phyloP scores from a whole-genome alignment of 2,888 invertebrate genomes.

The Carterocephalus palaemon region DNA sequence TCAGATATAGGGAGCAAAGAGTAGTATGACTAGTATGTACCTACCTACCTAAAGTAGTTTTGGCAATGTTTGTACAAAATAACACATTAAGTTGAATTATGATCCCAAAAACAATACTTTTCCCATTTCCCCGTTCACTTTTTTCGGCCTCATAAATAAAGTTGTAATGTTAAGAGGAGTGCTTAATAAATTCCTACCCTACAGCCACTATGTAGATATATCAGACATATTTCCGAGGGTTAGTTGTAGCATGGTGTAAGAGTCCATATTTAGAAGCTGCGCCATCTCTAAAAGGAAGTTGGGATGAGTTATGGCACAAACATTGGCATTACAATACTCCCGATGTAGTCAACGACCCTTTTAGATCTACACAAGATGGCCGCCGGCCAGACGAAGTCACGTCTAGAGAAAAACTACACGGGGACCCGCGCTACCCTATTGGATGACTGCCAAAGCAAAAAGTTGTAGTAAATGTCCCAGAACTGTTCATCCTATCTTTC shows the following conservation, averaged over 20 bases:
- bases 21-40: no score
- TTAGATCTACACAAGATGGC: slow-evolving; percentile 52
- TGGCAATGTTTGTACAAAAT: slow-evolving; percentile 5
- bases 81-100: background rate
- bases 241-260: background rate
- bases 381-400: slow-evolving; percentile 49
- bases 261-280: slow-evolving; percentile 17
- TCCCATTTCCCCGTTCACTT: background rate
- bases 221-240: slow-evolving; percentile 11
- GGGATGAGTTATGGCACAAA: slow-evolving; percentile 7
- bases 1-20: no score
- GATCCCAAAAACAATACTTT: background rate
- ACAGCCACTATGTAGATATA: background rate
- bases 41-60: no score
- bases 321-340: slow-evolving; percentile 8
- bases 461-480: slow-evolving; percentile 10
- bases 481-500: no score
- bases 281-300: slow-evolving; percentile 20
- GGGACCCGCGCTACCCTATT: slow-evolving; percentile 47
- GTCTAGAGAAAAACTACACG: slow-evolving; percentile 48
- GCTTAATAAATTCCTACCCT: slow-evolving; percentile 1
- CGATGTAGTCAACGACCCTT: slow-evolving; percentile 49
- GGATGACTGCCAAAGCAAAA: slow-evolving; percentile 54
- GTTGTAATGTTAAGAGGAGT: slow-evolving; percentile 1
- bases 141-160: slow-evolving; percentile 4